Evolutionary conservation across 2,888 invertebrate species (phyloP), one percentile per base, ranked within the genome.

Genomic region (Fragum fragum): DNA sequence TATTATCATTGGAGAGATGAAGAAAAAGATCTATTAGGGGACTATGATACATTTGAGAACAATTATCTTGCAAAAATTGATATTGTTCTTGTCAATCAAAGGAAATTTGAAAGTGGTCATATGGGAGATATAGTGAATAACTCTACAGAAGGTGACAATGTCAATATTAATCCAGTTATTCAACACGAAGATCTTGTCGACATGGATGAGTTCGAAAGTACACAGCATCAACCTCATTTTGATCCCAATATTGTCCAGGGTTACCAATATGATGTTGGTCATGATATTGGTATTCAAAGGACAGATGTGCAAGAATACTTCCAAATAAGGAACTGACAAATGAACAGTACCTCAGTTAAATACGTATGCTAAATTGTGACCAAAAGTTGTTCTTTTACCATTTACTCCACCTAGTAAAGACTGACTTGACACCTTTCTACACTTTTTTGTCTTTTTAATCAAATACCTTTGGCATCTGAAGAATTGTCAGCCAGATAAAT

Each of bases 1-100:
- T 92, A 81, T 73, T 36, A 81, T 0, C 87, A 90, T 6, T 93
- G 92, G 92, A 59, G 91, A 57, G 90, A 75, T n/a, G 91, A 83
- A n/a, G n/a, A n/a, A n/a, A n/a, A n/a, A n/a, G n/a, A n/a, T n/a
- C n/a, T n/a, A n/a, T n/a, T n/a, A n/a, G n/a, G n/a, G n/a, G n/a
- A n/a, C n/a, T n/a, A n/a, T n/a, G n/a, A n/a, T n/a, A n/a, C n/a
- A n/a, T n/a, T n/a, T n/a, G n/a, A n/a, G n/a, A n/a, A n/a, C n/a
- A n/a, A n/a, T n/a, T n/a, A n/a, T n/a, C n/a, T n/a, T n/a, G n/a
- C n/a, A n/a, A n/a, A n/a, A n/a, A n/a, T n/a, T n/a, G n/a, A n/a
- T n/a, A n/a, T n/a, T n/a, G n/a, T n/a, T n/a, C n/a, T n/a, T n/a
- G n/a, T n/a, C n/a, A n/a, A n/a, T n/a, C n/a, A n/a, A n/a, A 63